A percentile compares a stretch with the other conserved stretches of the same genome.
Conservation (phyloP, 2,888 invertebrate species). For the Heliconius ismenius region DNA sequence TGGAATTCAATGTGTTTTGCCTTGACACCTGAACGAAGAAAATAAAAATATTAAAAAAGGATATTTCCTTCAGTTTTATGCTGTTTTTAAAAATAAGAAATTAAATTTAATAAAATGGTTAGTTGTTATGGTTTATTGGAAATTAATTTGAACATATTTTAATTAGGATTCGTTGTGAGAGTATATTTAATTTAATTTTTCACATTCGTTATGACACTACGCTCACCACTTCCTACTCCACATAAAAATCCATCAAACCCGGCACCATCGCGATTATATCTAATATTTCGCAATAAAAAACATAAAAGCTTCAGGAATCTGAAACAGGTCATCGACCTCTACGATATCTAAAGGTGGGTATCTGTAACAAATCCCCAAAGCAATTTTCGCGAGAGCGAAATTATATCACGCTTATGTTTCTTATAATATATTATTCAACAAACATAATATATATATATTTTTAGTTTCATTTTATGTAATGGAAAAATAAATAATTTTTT, state of each 20-base stretch:
- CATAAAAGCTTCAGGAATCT: neutral
- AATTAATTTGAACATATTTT: neutral
- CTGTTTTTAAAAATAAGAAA: too few relatives aligned
- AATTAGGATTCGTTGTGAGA: too few relatives aligned
- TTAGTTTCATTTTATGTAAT: neutral
- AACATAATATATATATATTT: neutral
- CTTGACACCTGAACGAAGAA: too few relatives aligned
- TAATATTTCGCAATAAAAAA: neutral
- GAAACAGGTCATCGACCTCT: slow-evolving; percentile 1
- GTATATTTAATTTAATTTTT: too few relatives aligned
- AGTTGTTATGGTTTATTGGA: neutral
- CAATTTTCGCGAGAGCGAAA: neutral
- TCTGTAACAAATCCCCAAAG: neutral
- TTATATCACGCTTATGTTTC: neutral
- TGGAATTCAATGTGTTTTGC: too few relatives aligned
- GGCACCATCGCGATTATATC: neutral
- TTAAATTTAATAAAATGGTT: neutral
- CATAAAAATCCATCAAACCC: too few relatives aligned
- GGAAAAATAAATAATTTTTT: neutral
- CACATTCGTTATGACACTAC: too few relatives aligned
- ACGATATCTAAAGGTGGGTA: neutral
- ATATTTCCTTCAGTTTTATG: too few relatives aligned
- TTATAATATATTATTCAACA: neutral
- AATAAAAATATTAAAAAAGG: too few relatives aligned
- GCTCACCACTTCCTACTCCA: too few relatives aligned